phyloP scores from a whole-genome alignment of 2,113 vertebrate species.

The Grantiella picta region DNA sequence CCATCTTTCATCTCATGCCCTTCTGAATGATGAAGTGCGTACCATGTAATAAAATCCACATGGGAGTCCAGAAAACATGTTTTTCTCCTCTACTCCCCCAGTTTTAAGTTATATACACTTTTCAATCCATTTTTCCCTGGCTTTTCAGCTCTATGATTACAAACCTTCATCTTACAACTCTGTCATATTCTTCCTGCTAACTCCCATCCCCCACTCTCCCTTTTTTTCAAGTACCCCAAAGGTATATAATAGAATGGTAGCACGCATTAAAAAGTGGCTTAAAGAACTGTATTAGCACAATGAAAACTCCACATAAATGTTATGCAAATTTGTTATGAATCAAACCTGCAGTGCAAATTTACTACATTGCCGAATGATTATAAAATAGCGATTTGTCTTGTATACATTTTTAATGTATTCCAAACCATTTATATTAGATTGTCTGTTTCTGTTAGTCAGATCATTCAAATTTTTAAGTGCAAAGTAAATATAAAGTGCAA shows the following conservation, averaged over 20 bases:
- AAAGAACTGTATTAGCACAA: constrained; percentile 57
- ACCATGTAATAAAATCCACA: not conserved
- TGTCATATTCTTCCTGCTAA: not conserved
- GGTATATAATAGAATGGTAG: constrained; percentile 33
- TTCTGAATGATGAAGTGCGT: constrained; percentile 1
- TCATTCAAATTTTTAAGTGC: constrained; percentile 71
- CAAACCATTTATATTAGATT: constrained; percentile 59
- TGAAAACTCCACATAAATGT: constrained; percentile 63
- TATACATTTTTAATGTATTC: constrained; percentile 68
- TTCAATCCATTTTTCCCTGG: not conserved
- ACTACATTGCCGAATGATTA: constrained; percentile 53
- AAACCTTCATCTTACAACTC: constrained; percentile 28
- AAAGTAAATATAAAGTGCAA: constrained; percentile 66
- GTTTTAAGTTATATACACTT: not conserved
- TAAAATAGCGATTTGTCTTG: constrained; percentile 71
- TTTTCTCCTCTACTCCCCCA: not conserved
- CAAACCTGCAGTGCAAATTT: constrained; percentile 69
- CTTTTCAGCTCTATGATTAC: constrained; percentile 51
- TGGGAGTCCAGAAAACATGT: not conserved
- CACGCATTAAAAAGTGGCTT: constrained; percentile 27
- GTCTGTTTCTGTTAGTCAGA: constrained; percentile 67
- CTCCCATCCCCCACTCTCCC: not conserved
- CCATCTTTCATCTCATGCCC: not conserved
- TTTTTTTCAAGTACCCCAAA: constrained; percentile 24
- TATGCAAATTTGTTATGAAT: constrained; percentile 71